A percentile compares a stretch with the other conserved stretches of the same genome.
Evolutionary conservation across 1,140 invertebrate species (phyloP).

Genomic region (Saxidomus purpurata): DNA sequence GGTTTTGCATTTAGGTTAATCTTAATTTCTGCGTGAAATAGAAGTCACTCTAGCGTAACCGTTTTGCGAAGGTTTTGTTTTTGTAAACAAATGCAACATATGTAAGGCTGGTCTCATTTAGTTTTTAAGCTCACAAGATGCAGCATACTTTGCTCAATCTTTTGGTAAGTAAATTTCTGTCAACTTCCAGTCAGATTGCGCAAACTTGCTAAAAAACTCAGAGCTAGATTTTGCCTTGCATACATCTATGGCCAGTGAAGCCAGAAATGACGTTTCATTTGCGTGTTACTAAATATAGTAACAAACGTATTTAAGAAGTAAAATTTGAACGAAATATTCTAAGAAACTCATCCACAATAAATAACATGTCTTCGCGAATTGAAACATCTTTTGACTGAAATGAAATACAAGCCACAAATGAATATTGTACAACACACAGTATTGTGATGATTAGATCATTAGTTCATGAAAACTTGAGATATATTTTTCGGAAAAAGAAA

Average conservation of each 20-base stretch:
- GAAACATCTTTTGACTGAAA: too few relatives aligned
- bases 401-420: too few relatives aligned
- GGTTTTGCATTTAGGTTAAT: too few relatives aligned
- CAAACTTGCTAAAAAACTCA: constrained; percentile 47
- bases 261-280: constrained; percentile 53
- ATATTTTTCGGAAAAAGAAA: not conserved
- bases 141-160: constrained; percentile 36
- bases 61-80: too few relatives aligned
- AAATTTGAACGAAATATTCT: not conserved
- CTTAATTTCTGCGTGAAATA: too few relatives aligned
- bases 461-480: too few relatives aligned
- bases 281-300: constrained; percentile 58
- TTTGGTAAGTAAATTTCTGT: not conserved
- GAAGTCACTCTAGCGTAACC: constrained; percentile 43
- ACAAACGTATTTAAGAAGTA: not conserved
- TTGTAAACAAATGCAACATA: too few relatives aligned
- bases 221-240: constrained; percentile 28
- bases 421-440: too few relatives aligned
- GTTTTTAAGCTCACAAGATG: constrained; percentile 55
- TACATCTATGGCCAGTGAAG: constrained; percentile 33
- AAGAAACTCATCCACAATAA: too few relatives aligned
- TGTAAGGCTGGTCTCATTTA: too few relatives aligned
- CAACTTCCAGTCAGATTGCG: constrained; percentile 57
- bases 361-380: too few relatives aligned
- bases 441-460: too few relatives aligned